Evolutionary conservation across 2,888 invertebrate genomes (phyloP).

Genomic region (Ischnus inquisitorius): DNA sequence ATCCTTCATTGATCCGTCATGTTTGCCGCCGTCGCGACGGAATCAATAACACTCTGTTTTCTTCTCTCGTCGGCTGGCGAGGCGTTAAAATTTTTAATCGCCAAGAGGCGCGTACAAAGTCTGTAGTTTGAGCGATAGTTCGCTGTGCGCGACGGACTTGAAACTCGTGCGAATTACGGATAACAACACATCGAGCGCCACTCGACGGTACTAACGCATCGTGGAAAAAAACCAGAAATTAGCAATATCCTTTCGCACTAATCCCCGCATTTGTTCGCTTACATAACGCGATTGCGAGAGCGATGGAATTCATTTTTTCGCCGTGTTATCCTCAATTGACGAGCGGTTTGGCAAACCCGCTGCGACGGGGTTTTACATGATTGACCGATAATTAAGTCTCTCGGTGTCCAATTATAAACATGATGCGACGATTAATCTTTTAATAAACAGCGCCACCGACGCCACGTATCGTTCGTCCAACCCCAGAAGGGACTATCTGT

Average conservation of each 20-base stretch:
- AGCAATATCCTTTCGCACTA: neutral
- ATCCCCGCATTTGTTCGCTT: slow-evolving; percentile 13
- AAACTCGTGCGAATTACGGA: slow-evolving; percentile 4
- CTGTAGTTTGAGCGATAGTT: slow-evolving; percentile 2
- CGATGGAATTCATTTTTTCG: slow-evolving; percentile 31
- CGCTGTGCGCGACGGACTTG: neutral
- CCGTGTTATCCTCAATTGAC: slow-evolving; percentile 7
- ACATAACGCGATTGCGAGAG: slow-evolving; percentile 25
- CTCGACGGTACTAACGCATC: neutral
- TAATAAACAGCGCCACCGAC: slow-evolving; percentile 21
- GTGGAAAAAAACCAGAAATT: slow-evolving; percentile 11
- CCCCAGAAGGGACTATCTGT: neutral
- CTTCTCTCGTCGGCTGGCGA: neutral
- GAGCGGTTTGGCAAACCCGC: slow-evolving; percentile 1
- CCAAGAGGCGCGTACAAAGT: slow-evolving; percentile 12
- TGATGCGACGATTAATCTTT: slow-evolving; percentile 44
- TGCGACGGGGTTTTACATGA: neutral
- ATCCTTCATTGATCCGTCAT: slow-evolving; percentile 27
- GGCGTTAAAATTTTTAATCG: slow-evolving; percentile 23
- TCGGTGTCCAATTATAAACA: slow-evolving; percentile 37
- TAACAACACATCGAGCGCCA: neutral
- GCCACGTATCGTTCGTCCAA: slow-evolving; percentile 3
- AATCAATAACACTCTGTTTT: slow-evolving; percentile 37
- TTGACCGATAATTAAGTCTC: slow-evolving; percentile 1
- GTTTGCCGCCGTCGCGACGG: slow-evolving; percentile 29